Evolutionary conservation across 2,113 vertebrate genomes (phyloP), one percentile per base, ranked within the genome.

Genomic region (Platichthys stellatus): DNA sequence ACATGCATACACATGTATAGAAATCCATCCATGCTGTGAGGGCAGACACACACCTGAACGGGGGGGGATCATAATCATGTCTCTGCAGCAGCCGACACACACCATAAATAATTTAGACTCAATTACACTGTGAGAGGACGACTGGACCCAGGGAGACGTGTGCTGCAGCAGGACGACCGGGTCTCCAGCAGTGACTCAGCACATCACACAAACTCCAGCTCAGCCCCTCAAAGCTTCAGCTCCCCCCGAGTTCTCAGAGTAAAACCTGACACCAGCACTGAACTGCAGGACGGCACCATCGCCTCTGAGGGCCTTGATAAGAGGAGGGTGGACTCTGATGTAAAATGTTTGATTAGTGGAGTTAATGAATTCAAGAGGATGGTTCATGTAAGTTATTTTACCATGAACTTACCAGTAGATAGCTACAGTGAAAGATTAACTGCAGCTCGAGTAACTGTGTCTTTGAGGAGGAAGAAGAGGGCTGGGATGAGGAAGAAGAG

Each of bases 41-140:
- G 9, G 58, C 5, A 38, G 9, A 38, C 9, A 38, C 35, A 38
- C 35, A 67, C 60, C 51, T 53, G 51, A 54, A 20, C 20, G 28
- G 28, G 28, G 28, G 23, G 56, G 45, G 66, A 49, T 24, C 28
- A 69, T 53, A 65, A 57, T 75, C 38, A 66, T 57, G 59, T 68
- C 61, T 69, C 24, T 54, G 73, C 58, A 77, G 17, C 17, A 71
- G 71, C 68, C 67, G 72, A 73, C 69, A 60, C 17, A 21, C 45
- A 57, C 1, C 56, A 60, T 89, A 40, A 47, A 90, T 86, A 77
- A 90, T 91, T 87, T 60, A 86, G 78, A 81, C 75, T 76, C 45
- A 90, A 76, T 89, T 86, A 85, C 59, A 85, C n/a, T 57, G 63
- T 57, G 63, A 47, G 69, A 26, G 64, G 45, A 21, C 21, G 67